phyloP scores from a whole-genome alignment of 2,113 vertebrate species.

The Oriolus oriolus region DNA sequence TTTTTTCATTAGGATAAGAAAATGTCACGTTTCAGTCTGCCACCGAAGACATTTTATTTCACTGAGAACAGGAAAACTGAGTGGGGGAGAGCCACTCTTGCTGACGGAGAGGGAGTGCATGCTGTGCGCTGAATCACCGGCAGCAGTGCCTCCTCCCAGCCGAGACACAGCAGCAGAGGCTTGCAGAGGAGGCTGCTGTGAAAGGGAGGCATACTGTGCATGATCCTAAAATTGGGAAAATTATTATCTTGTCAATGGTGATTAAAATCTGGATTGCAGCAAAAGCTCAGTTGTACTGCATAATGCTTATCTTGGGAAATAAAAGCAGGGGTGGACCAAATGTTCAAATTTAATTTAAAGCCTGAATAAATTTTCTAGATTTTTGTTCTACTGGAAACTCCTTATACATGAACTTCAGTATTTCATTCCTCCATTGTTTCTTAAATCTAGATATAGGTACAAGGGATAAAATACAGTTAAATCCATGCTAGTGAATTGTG shows the following conservation, averaged over 20 bases:
- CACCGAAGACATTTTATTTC: not conserved
- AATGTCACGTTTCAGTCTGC: not conserved
- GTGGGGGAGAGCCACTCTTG: not conserved
- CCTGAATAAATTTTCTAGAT: not conserved
- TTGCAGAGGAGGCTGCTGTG: accelerated
- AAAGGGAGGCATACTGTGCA: not conserved
- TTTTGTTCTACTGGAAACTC: not conserved
- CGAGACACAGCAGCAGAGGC: not conserved
- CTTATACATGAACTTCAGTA: not conserved
- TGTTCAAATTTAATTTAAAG: not conserved
- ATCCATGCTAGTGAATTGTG: not conserved
- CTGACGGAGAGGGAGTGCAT: not conserved
- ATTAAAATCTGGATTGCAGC: not conserved
- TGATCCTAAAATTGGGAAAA: not conserved
- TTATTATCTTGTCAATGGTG: not conserved
- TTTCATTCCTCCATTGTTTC: not conserved
- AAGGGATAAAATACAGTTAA: not conserved
- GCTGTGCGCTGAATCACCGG: not conserved
- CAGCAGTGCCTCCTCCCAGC: not conserved
- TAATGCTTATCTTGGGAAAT: not conserved
- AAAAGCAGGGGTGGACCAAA: not conserved
- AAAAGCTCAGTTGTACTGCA: not conserved
- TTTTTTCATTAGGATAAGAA: not conserved
- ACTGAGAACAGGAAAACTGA: not conserved
- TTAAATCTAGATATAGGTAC: not conserved